Percentiles rank a stretch among this genome's conserved stretches.
These are phyloP conservation scores for Danaus plexippus DNA, from an alignment of 1,140 invertebrate genomes.

Conservation along the genomic window DNA sequence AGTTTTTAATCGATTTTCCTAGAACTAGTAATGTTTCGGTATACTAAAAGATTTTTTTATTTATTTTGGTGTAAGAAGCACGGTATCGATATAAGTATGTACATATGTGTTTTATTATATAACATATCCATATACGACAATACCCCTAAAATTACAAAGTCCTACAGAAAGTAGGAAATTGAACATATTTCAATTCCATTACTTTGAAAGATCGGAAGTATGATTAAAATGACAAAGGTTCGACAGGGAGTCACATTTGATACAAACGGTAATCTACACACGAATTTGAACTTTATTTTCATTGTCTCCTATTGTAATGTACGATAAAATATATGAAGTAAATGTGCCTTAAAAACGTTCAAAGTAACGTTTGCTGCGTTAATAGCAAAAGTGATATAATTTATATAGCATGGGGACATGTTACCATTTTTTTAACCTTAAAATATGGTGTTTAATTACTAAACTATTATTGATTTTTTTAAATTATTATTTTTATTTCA, in stretches of 20 bases:
- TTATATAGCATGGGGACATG: too few relatives aligned
- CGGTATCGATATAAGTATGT: conserved; percentile 2
- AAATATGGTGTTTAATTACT: too few relatives aligned
- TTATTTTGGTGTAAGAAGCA: background rate
- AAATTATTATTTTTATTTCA: too few relatives aligned
- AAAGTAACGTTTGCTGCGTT: too few relatives aligned
- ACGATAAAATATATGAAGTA: background rate
- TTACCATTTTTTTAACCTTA: too few relatives aligned
- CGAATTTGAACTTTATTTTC: conserved; percentile 43
- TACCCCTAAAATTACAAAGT: conserved; percentile 46
- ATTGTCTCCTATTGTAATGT: background rate
- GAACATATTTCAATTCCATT: conserved; percentile 71
- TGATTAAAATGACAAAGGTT: conserved; percentile 71
- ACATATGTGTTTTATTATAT: conserved; percentile 3
- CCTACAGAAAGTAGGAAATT: conserved; percentile 59
- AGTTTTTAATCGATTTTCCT: too few relatives aligned
- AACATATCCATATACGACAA: conserved; percentile 15
- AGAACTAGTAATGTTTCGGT: too few relatives aligned
- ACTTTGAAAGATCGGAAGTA: conserved; percentile 68
- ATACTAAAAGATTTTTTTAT: too few relatives aligned
- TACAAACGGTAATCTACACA: conserved; percentile 24
- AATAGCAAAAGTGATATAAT: too few relatives aligned
- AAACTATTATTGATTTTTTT: too few relatives aligned
- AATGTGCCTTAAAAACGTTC: too few relatives aligned
- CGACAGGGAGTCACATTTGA: conserved; percentile 47